A percentile compares a stretch with the other conserved stretches of the same genome.
phyloP scores from a whole-genome alignment of 53 echinoderm and acorn worm species.

The Arbacia lixula region DNA sequence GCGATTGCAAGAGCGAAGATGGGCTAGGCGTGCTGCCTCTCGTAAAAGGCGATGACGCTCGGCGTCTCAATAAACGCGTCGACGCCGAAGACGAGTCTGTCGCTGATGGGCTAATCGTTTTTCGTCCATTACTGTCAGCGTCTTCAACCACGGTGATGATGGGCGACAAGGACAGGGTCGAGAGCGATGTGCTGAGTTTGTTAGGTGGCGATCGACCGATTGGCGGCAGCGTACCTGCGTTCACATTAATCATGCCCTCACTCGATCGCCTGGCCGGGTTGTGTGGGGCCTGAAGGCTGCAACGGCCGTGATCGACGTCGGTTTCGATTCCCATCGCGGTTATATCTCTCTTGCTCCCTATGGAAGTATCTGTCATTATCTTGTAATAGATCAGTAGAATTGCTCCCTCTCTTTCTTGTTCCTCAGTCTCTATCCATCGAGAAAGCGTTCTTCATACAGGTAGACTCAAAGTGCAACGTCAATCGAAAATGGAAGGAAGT shows the following conservation, averaged over 20 bases:
- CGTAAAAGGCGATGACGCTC: constrained; percentile 12
- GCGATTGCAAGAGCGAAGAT: background rate
- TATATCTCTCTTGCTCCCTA: too few relatives aligned
- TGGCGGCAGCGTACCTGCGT: background rate
- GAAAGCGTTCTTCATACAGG: too few relatives aligned
- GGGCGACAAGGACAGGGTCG: background rate
- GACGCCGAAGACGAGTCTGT: too few relatives aligned
- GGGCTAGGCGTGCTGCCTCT: constrained; percentile 4
- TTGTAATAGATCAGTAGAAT: too few relatives aligned
- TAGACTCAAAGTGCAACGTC: too few relatives aligned
- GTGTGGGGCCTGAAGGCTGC: background rate
- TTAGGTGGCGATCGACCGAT: background rate
- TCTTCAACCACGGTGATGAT: constrained; percentile 5
- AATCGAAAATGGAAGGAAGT: too few relatives aligned
- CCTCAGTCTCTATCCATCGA: too few relatives aligned
- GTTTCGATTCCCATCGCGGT: too few relatives aligned
- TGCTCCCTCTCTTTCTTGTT: too few relatives aligned
- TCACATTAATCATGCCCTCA: constrained; percentile 13
- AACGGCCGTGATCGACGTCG: too few relatives aligned
- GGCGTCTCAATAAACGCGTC: background rate
- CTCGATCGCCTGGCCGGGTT: constrained; percentile 11
- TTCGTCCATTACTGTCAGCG: background rate
- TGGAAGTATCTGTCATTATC: too few relatives aligned
- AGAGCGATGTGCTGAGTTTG: background rate
- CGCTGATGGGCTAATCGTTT: too few relatives aligned